phyloP scores from a whole-genome alignment of 2,888 invertebrate genomes.

The Yponomeuta sedellus region DNA sequence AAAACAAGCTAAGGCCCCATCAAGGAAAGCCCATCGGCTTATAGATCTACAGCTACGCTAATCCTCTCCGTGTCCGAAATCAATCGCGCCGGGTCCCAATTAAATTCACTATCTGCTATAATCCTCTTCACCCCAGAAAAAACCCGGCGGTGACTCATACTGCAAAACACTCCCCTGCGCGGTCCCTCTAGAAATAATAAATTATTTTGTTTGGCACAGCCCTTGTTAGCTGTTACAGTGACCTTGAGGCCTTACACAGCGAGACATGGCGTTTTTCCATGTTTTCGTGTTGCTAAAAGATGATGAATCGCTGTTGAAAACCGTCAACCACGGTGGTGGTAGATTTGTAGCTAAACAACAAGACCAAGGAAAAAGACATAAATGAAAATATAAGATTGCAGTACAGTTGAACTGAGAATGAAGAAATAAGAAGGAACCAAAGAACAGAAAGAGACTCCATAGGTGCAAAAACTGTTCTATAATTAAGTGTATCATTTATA shows the following conservation, averaged over 20 bases:
- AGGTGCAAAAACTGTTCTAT: no score
- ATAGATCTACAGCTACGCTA: not conserved
- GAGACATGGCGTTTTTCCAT: not conserved
- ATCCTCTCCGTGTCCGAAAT: not conserved
- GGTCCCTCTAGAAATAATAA: constrained; percentile 9
- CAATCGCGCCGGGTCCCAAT: constrained; percentile 27
- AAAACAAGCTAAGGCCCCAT: no score
- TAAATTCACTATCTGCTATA: constrained; percentile 30
- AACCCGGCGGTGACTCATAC: constrained; percentile 24
- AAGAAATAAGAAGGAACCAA: no score
- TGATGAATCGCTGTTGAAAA: no score
- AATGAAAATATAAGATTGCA: no score
- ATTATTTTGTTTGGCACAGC: not conserved
- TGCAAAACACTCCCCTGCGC: constrained; percentile 18
- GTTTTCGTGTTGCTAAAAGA: not conserved
- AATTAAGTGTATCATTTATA: no score
- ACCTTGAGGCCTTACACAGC: not conserved
- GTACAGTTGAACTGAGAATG: no score
- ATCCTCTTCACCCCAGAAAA: constrained; percentile 29
- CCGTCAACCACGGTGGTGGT: no score
- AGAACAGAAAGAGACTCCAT: no score
- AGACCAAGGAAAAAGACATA: no score
- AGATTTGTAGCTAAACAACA: no score
- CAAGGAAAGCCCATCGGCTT: not conserved
- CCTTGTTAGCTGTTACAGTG: not conserved